A percentile compares a stretch with the other conserved stretches of the same genome.
These are phyloP conservation scores for Ditylenchus dipsaci DNA, from an alignment of 1,140 invertebrate species.

Conservation along the genomic window DNA sequence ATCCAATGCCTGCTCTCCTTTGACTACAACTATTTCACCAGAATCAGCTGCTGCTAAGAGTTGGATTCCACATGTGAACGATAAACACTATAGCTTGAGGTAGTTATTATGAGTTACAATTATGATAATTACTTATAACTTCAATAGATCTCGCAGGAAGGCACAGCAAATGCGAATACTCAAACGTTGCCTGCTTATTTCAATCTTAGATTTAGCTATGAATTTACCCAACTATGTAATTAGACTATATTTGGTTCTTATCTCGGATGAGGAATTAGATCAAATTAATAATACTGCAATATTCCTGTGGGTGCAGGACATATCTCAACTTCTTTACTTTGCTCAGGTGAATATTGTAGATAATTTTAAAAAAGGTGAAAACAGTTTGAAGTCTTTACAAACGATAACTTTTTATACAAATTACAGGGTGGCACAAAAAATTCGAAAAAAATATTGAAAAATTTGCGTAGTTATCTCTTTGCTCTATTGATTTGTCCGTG, in stretches of 20 bases:
- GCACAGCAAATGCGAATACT: conserved; percentile 51
- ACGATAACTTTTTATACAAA: too few species aligned
- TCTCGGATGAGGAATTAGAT: conserved; percentile 32
- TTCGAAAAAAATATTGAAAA: conserved; percentile 4
- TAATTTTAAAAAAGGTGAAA: too few species aligned
- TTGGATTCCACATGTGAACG: neutral
- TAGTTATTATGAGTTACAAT: neutral
- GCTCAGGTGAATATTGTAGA: conserved; percentile 42
- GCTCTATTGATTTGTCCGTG: too few species aligned
- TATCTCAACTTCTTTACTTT: conserved; percentile 51
- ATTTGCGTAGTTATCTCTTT: too few species aligned
- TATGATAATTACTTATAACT: too few species aligned
- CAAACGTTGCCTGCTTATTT: conserved; percentile 48
- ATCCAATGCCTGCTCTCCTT: neutral
- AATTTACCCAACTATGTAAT: conserved; percentile 53
- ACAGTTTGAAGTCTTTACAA: conserved; percentile 5
- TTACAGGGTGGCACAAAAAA: too few species aligned
- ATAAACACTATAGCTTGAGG: neutral
- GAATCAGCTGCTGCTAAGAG: conserved; percentile 12
- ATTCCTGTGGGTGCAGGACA: conserved; percentile 41
- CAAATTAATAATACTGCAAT: conserved; percentile 10
- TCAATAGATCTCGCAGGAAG: conserved; percentile 23
- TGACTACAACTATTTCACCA: conserved; percentile 1
- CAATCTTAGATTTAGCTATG: conserved; percentile 50
- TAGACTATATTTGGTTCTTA: conserved; percentile 43